These are phyloP conservation scores for Megaceryle alcyon DNA, from an alignment of 2,797 vertebrate genomes.

Conservation along the genomic window DNA sequence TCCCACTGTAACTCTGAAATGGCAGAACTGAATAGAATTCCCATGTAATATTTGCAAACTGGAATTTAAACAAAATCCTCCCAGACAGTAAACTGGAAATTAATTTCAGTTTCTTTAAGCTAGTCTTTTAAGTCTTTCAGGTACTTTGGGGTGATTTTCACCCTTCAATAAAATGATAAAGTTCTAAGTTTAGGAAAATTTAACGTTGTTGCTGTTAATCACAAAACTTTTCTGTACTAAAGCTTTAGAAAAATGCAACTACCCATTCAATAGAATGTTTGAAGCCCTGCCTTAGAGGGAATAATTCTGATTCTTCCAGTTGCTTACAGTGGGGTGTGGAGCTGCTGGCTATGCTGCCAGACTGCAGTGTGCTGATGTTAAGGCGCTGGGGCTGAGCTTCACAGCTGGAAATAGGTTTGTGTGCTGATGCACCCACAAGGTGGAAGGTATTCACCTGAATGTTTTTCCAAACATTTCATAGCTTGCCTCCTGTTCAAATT, in stretches of 20 bases:
- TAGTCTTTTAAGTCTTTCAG: background rate
- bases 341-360: background rate
- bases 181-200: background rate
- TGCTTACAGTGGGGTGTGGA: background rate
- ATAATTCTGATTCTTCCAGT: accelerated
- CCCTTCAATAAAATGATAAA: background rate
- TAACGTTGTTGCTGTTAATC: too few relatives aligned
- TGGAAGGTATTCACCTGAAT: background rate
- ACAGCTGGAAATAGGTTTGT: background rate
- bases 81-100: background rate
- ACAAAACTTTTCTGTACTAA: background rate
- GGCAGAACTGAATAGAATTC: background rate
- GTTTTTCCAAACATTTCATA: background rate
- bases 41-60: background rate
- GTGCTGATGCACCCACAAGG: background rate
- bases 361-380: background rate
- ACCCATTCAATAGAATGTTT: background rate
- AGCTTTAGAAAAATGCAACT: background rate
- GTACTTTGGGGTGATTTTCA: background rate
- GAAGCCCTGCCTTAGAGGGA: background rate
- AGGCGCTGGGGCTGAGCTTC: background rate
- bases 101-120: background rate
- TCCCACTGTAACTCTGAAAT: background rate
- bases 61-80: background rate
- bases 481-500: background rate